Evolutionary conservation across 2,797 vertebrate species (phyloP).

Genomic region (Euthynnus affinis): DNA sequence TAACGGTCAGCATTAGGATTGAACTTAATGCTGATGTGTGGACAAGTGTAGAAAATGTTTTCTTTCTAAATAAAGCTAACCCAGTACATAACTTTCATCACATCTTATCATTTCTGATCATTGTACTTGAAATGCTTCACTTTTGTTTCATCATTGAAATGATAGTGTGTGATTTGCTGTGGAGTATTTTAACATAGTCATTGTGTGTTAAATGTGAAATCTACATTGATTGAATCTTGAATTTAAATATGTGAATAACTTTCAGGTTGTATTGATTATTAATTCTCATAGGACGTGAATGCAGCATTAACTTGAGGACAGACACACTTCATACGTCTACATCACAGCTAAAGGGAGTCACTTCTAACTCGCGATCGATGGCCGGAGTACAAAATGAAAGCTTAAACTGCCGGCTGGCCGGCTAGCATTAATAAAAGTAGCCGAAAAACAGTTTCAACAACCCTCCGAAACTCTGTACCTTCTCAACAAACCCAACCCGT

Average conservation of each 20-base stretch:
- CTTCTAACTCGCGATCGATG: not conserved
- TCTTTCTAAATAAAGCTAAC: not conserved
- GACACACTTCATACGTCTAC: not conserved
- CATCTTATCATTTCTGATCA: not conserved
- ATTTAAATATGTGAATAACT: not conserved
- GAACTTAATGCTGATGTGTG: not conserved
- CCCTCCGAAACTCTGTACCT: not conserved
- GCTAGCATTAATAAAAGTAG: conserved; percentile 5
- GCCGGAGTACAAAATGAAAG: not conserved
- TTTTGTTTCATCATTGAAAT: conserved; percentile 3
- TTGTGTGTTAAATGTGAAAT: not conserved
- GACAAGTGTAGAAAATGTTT: not conserved
- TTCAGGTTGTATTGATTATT: not conserved
- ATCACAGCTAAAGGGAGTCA: conserved; percentile 4
- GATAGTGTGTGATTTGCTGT: conserved; percentile 1
- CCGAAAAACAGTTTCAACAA: conserved; percentile 8
- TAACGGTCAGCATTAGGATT: not conserved
- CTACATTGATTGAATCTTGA: not conserved
- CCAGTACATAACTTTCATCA: not conserved
- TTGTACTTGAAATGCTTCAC: not conserved
- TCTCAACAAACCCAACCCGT: conserved; percentile 17
- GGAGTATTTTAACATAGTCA: not conserved
- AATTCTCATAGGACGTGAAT: conserved; percentile 20
- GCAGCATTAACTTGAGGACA: conserved; percentile 13
- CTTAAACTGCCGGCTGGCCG: conserved; percentile 28